A percentile compares a stretch with the other conserved stretches of the same genome.
Conservation (phyloP, 2,888 invertebrate species). For the Phaonia tiefii region DNA sequence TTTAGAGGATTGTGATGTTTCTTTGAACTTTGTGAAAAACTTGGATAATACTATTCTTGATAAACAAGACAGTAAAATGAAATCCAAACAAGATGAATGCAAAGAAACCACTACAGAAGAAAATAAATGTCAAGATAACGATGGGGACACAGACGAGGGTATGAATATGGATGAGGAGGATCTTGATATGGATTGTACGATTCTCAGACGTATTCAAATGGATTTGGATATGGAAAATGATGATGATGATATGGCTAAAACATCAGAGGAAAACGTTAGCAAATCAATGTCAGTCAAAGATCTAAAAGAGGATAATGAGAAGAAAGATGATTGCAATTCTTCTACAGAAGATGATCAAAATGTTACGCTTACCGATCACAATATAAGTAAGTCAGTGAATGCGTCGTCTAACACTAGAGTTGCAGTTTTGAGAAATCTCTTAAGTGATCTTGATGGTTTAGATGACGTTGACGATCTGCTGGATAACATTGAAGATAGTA, state of each 20-base stretch:
- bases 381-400: not conserved
- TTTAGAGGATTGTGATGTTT: constrained; percentile 56
- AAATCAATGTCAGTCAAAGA: too few relatives aligned
- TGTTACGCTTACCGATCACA: not conserved
- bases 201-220: constrained; percentile 23
- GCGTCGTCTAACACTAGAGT: too few relatives aligned
- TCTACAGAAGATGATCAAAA: constrained; percentile 12
- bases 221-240: constrained; percentile 12
- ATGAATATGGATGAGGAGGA: not conserved
- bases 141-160: not conserved
- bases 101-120: not conserved
- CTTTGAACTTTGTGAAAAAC: constrained; percentile 39
- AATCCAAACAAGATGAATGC: not conserved
- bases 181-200: constrained; percentile 11
- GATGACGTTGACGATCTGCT: constrained; percentile 45
- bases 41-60: constrained; percentile 25
- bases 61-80: constrained; percentile 3
- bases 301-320: not conserved
- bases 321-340: not conserved
- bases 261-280: not conserved
- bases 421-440: constrained; percentile 15
- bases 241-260: not conserved
- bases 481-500: constrained; percentile 38
- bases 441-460: constrained; percentile 36
- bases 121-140: not conserved